Conservation (phyloP, 2,797 vertebrate species). For the Chelon auratus region DNA sequence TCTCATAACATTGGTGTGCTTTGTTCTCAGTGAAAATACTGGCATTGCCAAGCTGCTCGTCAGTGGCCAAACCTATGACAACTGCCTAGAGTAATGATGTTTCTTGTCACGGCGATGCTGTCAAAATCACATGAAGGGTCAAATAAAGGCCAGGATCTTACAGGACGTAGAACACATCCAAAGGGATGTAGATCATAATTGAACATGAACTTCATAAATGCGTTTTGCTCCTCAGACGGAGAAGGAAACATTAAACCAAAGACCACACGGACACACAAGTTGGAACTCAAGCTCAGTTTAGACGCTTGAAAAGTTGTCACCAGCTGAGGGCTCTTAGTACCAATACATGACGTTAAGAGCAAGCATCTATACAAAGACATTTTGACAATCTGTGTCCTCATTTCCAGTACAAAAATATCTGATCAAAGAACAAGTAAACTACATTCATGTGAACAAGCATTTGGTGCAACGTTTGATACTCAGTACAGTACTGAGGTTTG, state of each 20-base stretch:
- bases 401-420: slow-evolving; percentile 3
- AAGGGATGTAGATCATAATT: no score
- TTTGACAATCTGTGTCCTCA: background rate
- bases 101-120: slow-evolving; percentile 16
- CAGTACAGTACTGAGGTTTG: slow-evolving; percentile 12
- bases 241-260: background rate
- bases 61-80: slow-evolving; percentile 7
- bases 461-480: background rate
- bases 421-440: background rate
- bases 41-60: background rate
- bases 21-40: slow-evolving; percentile 5
- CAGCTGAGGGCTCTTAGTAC: no score
- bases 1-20: background rate
- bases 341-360: background rate
- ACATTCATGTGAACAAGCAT: slow-evolving; percentile 4
- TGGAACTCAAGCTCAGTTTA: background rate
- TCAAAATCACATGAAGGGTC: background rate
- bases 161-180: no score
- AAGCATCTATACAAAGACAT: background rate
- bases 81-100: slow-evolving; percentile 6
- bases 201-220: background rate
- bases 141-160: background rate
- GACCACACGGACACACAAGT: background rate
- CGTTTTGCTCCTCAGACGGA: background rate
- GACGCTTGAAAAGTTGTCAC: background rate